Base-by-base conservation (phyloP, 2,888 invertebrate genomes). In the Hypolimnas misippus region DNA sequence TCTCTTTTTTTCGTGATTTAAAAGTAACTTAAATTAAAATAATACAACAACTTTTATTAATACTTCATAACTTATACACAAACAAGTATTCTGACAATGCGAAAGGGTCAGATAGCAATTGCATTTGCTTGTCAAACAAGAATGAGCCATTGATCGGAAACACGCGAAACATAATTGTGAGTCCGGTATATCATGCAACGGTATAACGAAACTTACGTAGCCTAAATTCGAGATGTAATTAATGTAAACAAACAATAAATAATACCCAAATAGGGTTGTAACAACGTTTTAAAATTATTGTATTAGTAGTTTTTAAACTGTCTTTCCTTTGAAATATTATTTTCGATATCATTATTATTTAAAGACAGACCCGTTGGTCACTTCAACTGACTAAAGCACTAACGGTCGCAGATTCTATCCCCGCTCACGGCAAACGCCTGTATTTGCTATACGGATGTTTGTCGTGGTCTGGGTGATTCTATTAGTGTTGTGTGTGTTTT, bases 91-190 rank as follows among this genome's bases (percentile, higher is more conserved):
- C 21, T 35, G 35, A 49, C 49, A 16, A 49, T 49, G 25, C 25
- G 17, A 57, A 52, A 61, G 57, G 55, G 55, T 61, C 61, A 62
- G 62, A 46, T 49, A 52, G 61, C 64, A 66, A 66, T 66, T 66
- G 60, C 54, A 51, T 57, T 52, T 31, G 33, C 59, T 58, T 61
- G 60, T 57, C 66, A 62, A 62, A 62, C 55, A 57, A 46, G 55
- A 55, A 68, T 66, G 64, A 68, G 35, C 53, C 59, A 68, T 62
- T 64, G 62, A 61, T 57, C 54, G 29, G 49, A 46, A 57, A 46
- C 68, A 68, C 62, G 68, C 68, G 49, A 66, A 57, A 58, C 54
- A 42, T 55, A 59, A 58, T 42, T 35, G 54, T 46, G 25, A 54
- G 17, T 40, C 10, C 33, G 7, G 25, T 16, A 14, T 51, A 42